These are phyloP conservation scores for Drosophila longiperda DNA, from an alignment of 2,888 invertebrate species.

Conservation along the genomic window DNA sequence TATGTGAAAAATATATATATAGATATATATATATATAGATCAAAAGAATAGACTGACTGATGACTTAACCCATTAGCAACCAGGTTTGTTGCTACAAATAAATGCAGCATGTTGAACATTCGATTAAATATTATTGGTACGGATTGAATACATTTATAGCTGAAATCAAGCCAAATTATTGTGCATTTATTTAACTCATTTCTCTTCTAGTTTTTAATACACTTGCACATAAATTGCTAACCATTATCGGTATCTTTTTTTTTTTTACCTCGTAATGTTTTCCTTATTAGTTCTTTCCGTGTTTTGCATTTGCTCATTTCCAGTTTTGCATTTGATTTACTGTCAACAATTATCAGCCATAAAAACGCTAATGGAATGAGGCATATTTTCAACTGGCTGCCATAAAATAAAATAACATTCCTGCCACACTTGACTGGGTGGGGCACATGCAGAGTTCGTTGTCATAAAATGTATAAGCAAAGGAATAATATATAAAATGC, in stretches of 20 bases:
- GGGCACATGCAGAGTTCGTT: conserved; percentile 40
- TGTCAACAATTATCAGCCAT: conserved; percentile 51
- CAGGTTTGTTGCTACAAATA: background rate
- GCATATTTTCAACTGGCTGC: conserved; percentile 23
- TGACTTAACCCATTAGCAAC: conserved; percentile 37
- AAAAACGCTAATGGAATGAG: conserved; percentile 43
- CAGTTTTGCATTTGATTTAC: conserved; percentile 46
- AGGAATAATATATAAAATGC: conserved; percentile 21
- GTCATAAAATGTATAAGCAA: conserved; percentile 64
- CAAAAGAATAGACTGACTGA: conserved; percentile 41
- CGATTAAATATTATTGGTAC: background rate
- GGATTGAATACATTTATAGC: background rate
- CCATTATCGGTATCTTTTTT: conserved; percentile 26
- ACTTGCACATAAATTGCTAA: conserved; percentile 13
- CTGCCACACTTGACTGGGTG: conserved; percentile 42
- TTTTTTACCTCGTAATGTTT: conserved; percentile 14
- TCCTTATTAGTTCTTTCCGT: conserved; percentile 34
- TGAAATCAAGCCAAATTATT: background rate
- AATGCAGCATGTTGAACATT: background rate
- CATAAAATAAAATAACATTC: conserved; percentile 11
- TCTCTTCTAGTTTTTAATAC: background rate
- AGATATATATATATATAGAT: conserved; percentile 39
- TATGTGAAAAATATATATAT: background rate
- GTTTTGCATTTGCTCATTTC: conserved; percentile 3
- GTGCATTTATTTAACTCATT: background rate